Percentiles rank a stretch among this genome's conserved stretches.
These are phyloP conservation scores for Andrena hattorfiana DNA, from an alignment of 2,888 invertebrate genomes.

Conservation along the genomic window DNA sequence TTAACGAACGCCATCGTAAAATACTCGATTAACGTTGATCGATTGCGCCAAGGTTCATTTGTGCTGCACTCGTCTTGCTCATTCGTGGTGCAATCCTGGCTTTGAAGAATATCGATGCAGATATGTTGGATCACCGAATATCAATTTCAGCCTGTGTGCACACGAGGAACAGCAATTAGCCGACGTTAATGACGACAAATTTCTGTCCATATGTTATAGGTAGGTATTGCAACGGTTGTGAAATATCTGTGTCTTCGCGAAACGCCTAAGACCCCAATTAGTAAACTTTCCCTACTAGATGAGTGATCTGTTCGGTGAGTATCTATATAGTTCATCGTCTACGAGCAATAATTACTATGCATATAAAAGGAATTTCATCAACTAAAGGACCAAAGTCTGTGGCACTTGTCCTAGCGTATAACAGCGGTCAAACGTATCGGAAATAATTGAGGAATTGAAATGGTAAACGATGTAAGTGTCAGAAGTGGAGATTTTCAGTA, in stretches of 20 bases:
- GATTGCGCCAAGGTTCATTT: conserved; percentile 35
- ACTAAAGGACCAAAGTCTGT: no score
- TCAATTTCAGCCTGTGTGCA: conserved; percentile 30
- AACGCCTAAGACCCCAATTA: conserved; percentile 13
- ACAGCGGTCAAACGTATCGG: no score
- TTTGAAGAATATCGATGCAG: conserved; percentile 42
- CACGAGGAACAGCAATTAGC: conserved; percentile 16
- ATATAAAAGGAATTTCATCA: no score
- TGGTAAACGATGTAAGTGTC: no score
- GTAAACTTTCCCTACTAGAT: not conserved
- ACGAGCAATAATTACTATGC: not conserved
- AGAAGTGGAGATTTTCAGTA: no score
- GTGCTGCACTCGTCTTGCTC: conserved; percentile 6
- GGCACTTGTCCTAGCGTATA: no score
- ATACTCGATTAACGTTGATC: conserved; percentile 52
- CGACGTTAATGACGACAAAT: conserved; percentile 29
- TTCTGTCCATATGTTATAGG: conserved; percentile 12
- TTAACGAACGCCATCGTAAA: conserved; percentile 35
- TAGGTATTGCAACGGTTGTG: not conserved
- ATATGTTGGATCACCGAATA: conserved; percentile 30
- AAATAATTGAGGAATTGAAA: no score
- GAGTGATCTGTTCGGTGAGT: not conserved
- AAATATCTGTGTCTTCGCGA: not conserved
- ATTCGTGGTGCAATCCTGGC: conserved; percentile 2
- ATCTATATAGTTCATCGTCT: not conserved